phyloP scores from a whole-genome alignment of 2,797 vertebrate genomes.

The Mormyrops boulengeri region DNA sequence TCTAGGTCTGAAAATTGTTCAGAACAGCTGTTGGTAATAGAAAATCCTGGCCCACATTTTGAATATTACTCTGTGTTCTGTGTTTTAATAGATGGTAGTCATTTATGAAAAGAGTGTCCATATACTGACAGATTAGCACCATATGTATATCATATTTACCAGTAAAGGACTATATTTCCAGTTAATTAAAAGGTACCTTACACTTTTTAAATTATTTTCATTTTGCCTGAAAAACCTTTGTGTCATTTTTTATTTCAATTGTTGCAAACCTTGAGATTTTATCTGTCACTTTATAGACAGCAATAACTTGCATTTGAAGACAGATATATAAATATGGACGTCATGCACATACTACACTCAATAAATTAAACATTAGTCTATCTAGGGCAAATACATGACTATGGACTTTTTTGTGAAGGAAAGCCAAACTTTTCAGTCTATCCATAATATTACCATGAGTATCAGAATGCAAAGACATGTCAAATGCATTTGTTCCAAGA shows the following conservation, averaged over 20 bases:
- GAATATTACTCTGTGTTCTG: constrained; percentile 1
- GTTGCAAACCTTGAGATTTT: neutral
- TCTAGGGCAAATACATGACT: neutral
- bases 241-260: neutral
- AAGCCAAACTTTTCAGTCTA: neutral
- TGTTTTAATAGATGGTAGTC: constrained; percentile 6
- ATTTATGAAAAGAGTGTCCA: neutral
- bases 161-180: neutral
- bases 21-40: neutral
- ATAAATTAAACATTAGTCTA: neutral
- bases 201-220: neutral
- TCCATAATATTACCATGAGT: neutral
- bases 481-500: neutral
- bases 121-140: neutral
- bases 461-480: neutral
- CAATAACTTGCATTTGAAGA: neutral
- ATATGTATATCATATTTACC: neutral
- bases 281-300: neutral
- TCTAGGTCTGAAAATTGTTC: neutral
- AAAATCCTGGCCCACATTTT: neutral
- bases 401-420: neutral
- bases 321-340: neutral
- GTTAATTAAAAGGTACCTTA: neutral
- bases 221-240: neutral
- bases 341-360: neutral